phyloP scores from a whole-genome alignment of 2,888 invertebrate genomes.

The Metallyticus violacea region DNA sequence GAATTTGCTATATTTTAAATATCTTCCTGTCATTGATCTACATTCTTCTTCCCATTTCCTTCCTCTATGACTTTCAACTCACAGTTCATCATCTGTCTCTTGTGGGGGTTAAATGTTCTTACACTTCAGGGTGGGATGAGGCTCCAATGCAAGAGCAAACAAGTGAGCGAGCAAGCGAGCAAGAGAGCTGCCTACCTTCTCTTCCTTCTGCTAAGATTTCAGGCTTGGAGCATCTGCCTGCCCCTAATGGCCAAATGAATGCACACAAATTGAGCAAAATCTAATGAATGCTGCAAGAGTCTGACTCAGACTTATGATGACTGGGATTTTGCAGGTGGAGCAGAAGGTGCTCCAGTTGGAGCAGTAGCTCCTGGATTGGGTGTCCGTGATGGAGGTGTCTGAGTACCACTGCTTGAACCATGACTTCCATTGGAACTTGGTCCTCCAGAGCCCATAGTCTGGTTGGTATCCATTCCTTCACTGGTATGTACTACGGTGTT shows the following conservation, averaged over 20 bases:
- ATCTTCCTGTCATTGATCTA: background rate
- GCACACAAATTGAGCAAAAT: slow-evolving; percentile 35
- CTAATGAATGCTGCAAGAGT: slow-evolving; percentile 30
- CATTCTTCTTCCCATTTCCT: background rate
- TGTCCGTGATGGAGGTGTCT: slow-evolving; percentile 32
- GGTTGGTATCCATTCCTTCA: slow-evolving; percentile 51
- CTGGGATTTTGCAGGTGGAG: slow-evolving; percentile 34
- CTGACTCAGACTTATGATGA: slow-evolving; percentile 32
- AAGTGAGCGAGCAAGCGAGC: background rate
- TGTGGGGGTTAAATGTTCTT: background rate
- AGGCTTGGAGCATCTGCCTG: background rate
- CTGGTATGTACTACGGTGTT: slow-evolving; percentile 55
- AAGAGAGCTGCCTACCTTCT: slow-evolving; percentile 8
- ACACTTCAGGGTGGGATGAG: background rate
- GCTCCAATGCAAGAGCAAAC: background rate
- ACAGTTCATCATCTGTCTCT: background rate
- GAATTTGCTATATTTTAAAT: background rate
- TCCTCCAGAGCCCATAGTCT: slow-evolving; percentile 29
- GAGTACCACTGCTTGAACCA: slow-evolving; percentile 30
- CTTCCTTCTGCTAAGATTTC: background rate
- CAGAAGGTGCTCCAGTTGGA: slow-evolving; percentile 11
- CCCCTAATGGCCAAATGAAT: background rate
- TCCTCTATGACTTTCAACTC: background rate
- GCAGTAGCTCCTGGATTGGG: slow-evolving; percentile 28
- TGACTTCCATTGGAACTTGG: slow-evolving; percentile 34